Percentiles rank a stretch among this genome's conserved stretches.
These are phyloP conservation scores for Papilio polyxenes DNA, from an alignment of 1,140 invertebrate genomes.

Conservation along the genomic window DNA sequence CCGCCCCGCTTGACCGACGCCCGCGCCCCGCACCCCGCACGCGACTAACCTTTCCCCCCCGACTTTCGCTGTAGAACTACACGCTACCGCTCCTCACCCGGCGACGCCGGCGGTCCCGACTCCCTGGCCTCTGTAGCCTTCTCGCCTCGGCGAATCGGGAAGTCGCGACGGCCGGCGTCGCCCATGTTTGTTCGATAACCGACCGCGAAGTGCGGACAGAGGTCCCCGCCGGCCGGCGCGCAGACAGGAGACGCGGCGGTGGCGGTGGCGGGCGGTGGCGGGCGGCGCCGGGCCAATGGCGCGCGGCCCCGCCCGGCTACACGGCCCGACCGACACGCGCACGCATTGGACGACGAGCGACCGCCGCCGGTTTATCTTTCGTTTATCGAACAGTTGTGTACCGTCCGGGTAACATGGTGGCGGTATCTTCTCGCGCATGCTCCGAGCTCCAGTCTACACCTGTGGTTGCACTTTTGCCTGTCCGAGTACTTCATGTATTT, in stretches of 20 bases:
- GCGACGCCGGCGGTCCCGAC: slow-evolving; percentile 41
- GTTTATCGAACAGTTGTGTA: slow-evolving; percentile 27
- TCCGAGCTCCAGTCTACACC: not conserved
- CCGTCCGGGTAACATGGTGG: slow-evolving; percentile 28
- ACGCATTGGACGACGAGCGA: slow-evolving; percentile 31
- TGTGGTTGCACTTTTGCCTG: not conserved
- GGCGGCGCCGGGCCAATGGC: slow-evolving; percentile 37
- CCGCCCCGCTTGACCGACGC: slow-evolving; percentile 44
- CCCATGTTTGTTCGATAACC: not conserved
- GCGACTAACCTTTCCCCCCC: slow-evolving; percentile 42
- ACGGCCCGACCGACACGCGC: slow-evolving; percentile 26
- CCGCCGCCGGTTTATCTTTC: slow-evolving; percentile 2
- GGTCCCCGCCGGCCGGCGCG: slow-evolving; percentile 9
- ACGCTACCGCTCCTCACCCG: slow-evolving; percentile 75
- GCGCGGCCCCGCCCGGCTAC: slow-evolving; percentile 36
- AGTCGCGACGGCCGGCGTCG: slow-evolving; percentile 24
- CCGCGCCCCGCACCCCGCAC: slow-evolving; percentile 47
- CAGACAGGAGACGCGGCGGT: slow-evolving; percentile 33
- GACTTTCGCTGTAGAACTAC: slow-evolving; percentile 67
- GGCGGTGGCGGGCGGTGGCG: not conserved
- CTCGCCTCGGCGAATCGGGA: not conserved
- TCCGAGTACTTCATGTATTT: not conserved
- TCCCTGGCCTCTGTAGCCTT: slow-evolving; percentile 30
- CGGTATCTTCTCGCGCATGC: slow-evolving; percentile 21
- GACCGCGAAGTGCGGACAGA: not conserved